Conservation (phyloP, 2,113 vertebrate genomes). For the Paraplagusia blochii region DNA sequence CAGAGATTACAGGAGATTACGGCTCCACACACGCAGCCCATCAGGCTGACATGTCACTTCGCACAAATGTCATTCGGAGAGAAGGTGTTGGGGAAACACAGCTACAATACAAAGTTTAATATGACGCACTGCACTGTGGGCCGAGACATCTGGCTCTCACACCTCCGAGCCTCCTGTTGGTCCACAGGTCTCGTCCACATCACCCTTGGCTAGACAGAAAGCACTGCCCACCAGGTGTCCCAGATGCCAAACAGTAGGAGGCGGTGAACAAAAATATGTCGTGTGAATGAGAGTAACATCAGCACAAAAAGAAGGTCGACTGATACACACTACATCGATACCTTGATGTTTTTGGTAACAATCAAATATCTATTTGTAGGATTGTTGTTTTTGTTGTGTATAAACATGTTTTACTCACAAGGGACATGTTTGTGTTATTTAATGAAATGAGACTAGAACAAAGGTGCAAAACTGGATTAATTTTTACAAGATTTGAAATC, state of each 20-base stretch:
- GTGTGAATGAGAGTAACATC: constrained; percentile 29
- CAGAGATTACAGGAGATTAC: constrained; percentile 3
- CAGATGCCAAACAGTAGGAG: constrained; percentile 58
- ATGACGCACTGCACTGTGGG: constrained; percentile 5
- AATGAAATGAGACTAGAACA: too few species aligned
- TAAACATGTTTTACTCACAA: too few species aligned
- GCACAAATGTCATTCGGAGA: constrained; percentile 18
- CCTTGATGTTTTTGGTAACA: neutral
- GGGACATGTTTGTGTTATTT: too few species aligned
- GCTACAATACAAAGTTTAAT: constrained; percentile 24
- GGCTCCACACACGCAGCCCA: constrained; percentile 24
- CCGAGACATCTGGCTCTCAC: constrained; percentile 48
- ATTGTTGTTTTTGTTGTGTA: too few species aligned
- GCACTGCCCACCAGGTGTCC: constrained; percentile 54
- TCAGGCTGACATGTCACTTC: constrained; percentile 29
- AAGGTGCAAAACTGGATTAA: too few species aligned
- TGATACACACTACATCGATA: constrained; percentile 6
- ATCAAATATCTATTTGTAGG: too few species aligned
- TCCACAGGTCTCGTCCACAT: constrained; percentile 44
- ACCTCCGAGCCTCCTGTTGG: constrained; percentile 45
- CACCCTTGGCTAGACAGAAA: constrained; percentile 19
- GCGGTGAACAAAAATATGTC: constrained; percentile 28
- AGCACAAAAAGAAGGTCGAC: constrained; percentile 13
- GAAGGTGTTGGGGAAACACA: constrained; percentile 16
- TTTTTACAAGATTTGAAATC: too few species aligned